Percentiles rank a stretch among this genome's conserved stretches.
Evolutionary conservation across 1,140 invertebrate species (phyloP).

Genomic region (Aphis craccivora): DNA sequence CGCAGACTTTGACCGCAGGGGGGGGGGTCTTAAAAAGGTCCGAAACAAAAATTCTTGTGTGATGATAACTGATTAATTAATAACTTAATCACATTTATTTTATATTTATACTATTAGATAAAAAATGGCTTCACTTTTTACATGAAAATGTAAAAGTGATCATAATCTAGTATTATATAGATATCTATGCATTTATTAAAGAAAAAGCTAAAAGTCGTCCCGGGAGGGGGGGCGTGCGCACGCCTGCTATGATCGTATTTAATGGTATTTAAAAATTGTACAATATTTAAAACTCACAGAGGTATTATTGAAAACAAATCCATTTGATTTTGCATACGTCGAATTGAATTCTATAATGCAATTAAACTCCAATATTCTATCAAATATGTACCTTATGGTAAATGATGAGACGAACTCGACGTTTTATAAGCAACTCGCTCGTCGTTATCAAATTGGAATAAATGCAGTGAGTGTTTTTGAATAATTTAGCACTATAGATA

Average conservation of each 20-base stretch:
- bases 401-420: conserved; percentile 67
- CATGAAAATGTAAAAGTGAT: no score
- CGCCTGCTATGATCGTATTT: not conserved
- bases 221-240: no score
- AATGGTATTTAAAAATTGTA: not conserved
- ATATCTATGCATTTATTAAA: no score
- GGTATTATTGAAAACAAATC: conserved; percentile 65
- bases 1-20: no score
- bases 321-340: conserved; percentile 78
- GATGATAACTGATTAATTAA: no score
- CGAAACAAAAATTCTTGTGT: no score
- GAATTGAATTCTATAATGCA: conserved; percentile 87
- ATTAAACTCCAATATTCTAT: conserved; percentile 69
- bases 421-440: conserved; percentile 66
- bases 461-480: conserved; percentile 60
- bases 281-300: not conserved
- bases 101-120: no score
- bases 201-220: no score
- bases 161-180: no score
- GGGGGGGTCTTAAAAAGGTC: no score
- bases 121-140: no score
- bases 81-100: no score
- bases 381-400: conserved; percentile 66
- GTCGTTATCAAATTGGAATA: conserved; percentile 65
- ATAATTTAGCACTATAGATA: conserved; percentile 64